Evolutionary conservation across 2,113 vertebrate genomes (phyloP).

Genomic region (Oriolus oriolus): DNA sequence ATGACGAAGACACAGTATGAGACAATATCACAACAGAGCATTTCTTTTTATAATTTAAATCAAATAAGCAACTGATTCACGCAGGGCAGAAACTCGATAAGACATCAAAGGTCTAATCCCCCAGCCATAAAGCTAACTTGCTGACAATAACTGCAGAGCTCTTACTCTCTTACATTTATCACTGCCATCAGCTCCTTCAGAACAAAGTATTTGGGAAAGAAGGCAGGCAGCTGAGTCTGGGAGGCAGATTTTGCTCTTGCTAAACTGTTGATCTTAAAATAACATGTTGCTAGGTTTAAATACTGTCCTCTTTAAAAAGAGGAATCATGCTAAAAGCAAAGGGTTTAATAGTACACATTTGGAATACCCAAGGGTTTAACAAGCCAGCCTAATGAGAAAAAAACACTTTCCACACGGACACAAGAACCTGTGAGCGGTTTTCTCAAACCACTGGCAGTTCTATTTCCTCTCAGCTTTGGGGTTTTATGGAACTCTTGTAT

Average conservation of each 20-base stretch:
- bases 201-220: conserved; percentile 15
- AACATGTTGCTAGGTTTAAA: conserved; percentile 3
- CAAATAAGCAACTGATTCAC: conserved; percentile 56
- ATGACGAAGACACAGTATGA: conserved; percentile 55
- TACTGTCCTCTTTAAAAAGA: neutral
- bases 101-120: conserved; percentile 54
- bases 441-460: neutral
- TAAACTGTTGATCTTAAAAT: conserved; percentile 23
- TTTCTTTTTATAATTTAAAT: conserved; percentile 60
- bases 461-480: neutral
- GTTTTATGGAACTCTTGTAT: conserved; percentile 17
- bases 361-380: neutral
- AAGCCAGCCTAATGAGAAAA: neutral
- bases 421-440: neutral
- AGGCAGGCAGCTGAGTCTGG: conserved; percentile 1
- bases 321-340: neutral
- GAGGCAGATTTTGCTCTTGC: conserved; percentile 12
- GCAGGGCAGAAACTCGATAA: conserved; percentile 42
- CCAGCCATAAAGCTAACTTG: conserved; percentile 39
- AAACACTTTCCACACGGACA: neutral
- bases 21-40: conserved; percentile 26
- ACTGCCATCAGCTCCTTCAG: conserved; percentile 42
- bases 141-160: conserved; percentile 42
- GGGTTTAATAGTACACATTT: neutral
- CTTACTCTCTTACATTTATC: conserved; percentile 49